Evolutionary conservation across 2,113 vertebrate genomes (phyloP).

Genomic region (Hypocryptadius cinnamomeus): DNA sequence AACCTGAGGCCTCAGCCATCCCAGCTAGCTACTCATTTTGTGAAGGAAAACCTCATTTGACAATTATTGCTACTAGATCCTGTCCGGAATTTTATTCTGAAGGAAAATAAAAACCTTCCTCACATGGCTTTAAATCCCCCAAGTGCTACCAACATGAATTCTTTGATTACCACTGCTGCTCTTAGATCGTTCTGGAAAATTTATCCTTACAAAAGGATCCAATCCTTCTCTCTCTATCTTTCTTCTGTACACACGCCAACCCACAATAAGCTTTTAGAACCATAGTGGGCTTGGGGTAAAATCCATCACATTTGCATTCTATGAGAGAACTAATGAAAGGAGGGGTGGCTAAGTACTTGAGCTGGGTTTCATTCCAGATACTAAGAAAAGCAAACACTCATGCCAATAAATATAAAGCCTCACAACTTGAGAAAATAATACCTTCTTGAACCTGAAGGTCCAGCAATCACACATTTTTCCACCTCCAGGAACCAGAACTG

Average conservation of each 20-base stretch:
- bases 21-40: background rate
- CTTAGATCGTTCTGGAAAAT: background rate
- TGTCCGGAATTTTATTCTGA: background rate
- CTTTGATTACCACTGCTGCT: background rate
- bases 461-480: background rate
- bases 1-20: background rate
- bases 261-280: background rate
- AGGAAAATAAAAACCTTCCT: background rate
- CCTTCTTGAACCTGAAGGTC: background rate
- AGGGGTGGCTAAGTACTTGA: background rate
- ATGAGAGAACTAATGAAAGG: background rate
- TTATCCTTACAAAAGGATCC: background rate
- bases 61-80: background rate
- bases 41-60: background rate
- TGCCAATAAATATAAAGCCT: background rate
- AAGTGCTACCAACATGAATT: background rate
- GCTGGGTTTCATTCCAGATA: background rate
- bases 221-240: background rate
- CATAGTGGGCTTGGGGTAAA: background rate
- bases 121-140: background rate
- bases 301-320: background rate
- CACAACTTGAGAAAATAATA: background rate
- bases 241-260: background rate
- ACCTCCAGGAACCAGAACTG: background rate
- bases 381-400: background rate